Evolutionary conservation across 2,797 vertebrate species (phyloP).

Genomic region (Halcyon chelicuti): DNA sequence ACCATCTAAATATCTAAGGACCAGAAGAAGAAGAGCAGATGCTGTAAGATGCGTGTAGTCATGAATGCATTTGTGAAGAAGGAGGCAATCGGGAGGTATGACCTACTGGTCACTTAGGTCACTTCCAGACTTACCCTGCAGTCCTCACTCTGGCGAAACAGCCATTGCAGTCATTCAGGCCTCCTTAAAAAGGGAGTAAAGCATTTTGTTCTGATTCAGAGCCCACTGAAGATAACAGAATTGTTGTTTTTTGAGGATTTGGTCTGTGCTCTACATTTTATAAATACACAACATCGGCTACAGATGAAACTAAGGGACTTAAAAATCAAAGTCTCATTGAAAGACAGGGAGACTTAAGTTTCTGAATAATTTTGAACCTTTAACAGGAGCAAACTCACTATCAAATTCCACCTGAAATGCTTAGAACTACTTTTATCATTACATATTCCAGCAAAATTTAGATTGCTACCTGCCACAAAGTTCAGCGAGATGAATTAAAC

Average conservation of each 20-base stretch:
- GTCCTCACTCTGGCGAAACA: background rate
- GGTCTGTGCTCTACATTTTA: background rate
- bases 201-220: background rate
- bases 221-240: background rate
- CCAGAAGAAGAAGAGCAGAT: background rate
- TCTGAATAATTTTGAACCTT: background rate
- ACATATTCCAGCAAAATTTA: constrained; percentile 60
- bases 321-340: background rate
- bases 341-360: background rate
- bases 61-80: background rate
- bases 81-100: background rate
- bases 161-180: background rate
- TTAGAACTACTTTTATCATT: constrained; percentile 45
- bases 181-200: background rate
- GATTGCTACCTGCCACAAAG: constrained; percentile 62
- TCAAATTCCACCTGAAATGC: background rate
- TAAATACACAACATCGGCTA: background rate
- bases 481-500: constrained; percentile 64
- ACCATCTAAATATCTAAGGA: background rate
- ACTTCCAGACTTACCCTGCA: background rate
- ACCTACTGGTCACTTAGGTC: background rate
- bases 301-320: background rate
- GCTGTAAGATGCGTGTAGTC: background rate
- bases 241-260: background rate
- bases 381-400: background rate